phyloP scores from a whole-genome alignment of 2,113 vertebrate species.

The Morphnarchus princeps region DNA sequence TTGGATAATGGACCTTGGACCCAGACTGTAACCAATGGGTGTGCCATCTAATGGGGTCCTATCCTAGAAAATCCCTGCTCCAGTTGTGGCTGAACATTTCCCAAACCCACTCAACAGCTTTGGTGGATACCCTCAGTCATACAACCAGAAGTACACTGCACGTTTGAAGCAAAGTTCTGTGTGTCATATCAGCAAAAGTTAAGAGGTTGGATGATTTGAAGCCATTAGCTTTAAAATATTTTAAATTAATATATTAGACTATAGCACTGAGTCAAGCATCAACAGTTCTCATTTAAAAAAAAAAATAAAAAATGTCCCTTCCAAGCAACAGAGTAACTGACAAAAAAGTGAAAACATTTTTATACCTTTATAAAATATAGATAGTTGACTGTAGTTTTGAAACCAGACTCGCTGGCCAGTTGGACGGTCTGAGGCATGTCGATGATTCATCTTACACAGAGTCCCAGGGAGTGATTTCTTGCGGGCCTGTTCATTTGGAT shows the following conservation, averaged over 20 bases:
- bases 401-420: neutral
- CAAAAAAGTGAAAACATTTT: neutral
- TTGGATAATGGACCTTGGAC: neutral
- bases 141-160: neutral
- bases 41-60: neutral
- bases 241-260: neutral
- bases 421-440: neutral
- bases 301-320: neutral
- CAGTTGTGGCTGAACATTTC: neutral
- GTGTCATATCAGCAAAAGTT: neutral
- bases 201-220: neutral
- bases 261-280: neutral
- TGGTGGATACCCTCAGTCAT: neutral
- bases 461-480: slow-evolving; percentile 35
- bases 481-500: slow-evolving; percentile 31
- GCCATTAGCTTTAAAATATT: neutral
- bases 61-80: neutral
- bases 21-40: neutral
- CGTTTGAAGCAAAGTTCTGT: neutral
- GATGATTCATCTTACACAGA: slow-evolving; percentile 46
- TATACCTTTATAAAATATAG: neutral
- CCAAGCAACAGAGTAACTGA: neutral
- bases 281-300: neutral
- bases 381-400: neutral
- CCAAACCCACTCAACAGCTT: neutral